Percentiles rank a stretch among this genome's conserved stretches.
Evolutionary conservation across 2,888 invertebrate species (phyloP).

Genomic region (Aphidoletes aphidimyza): DNA sequence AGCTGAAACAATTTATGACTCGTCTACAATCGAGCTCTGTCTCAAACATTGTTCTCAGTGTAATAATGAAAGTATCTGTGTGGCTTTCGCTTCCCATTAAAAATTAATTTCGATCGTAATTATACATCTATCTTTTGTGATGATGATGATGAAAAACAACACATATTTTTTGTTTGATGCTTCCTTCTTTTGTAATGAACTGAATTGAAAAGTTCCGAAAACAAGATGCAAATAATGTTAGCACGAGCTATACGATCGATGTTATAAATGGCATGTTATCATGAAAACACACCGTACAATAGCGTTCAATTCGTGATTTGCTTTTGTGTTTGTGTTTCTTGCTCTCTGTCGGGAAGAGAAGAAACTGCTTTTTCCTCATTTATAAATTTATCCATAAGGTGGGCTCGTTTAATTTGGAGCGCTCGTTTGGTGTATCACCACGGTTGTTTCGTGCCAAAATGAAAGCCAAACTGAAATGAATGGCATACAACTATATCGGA

Average conservation of each 20-base stretch:
- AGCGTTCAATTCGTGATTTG: conserved; percentile 12
- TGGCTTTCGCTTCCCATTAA: conserved; percentile 5
- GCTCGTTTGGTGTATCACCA: background rate
- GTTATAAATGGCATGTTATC: background rate
- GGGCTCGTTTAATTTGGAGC: background rate
- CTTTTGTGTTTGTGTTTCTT: background rate
- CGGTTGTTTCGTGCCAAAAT: background rate
- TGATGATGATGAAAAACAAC: conserved; percentile 13
- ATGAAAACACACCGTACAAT: background rate
- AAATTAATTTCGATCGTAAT: conserved; percentile 2
- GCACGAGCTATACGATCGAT: background rate
- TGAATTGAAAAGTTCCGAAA: background rate
- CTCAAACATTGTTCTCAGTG: background rate
- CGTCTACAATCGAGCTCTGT: no score
- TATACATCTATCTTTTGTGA: background rate
- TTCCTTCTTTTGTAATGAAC: conserved; percentile 17
- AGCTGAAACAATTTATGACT: no score
- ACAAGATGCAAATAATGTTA: conserved; percentile 9
- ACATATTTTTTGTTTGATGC: no score
- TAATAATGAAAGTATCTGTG: background rate
- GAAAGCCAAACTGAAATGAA: background rate
- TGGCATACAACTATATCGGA: background rate
- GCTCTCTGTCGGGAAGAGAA: no score
- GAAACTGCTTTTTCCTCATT: background rate
- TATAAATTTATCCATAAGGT: background rate